Conservation (phyloP, 2,113 vertebrate genomes). For the Corydoras sp. region DNA sequence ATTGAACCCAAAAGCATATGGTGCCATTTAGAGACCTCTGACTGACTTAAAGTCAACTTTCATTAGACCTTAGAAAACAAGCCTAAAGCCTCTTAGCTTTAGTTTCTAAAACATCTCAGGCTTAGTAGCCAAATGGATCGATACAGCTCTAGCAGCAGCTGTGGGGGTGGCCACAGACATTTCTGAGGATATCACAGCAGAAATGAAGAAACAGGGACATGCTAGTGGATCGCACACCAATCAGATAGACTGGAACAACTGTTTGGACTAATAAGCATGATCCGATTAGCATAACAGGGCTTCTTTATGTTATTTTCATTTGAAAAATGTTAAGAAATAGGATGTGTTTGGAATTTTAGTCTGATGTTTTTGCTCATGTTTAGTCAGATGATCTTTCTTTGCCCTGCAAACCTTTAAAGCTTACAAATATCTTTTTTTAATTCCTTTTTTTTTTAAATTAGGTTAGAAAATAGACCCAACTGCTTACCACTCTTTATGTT, state of each 20-base stretch:
- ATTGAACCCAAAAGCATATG: background rate
- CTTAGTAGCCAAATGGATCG: constrained; percentile 6
- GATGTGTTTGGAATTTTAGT: background rate
- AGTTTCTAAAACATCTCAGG: constrained; percentile 32
- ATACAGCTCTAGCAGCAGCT: background rate
- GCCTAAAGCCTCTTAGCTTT: constrained; percentile 1
- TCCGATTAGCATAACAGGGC: constrained; percentile 15
- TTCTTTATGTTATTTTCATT: constrained; percentile 4
- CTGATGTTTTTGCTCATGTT: constrained; percentile 9
- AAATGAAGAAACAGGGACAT: background rate
- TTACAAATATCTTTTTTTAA: constrained; percentile 4
- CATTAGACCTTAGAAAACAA: background rate
- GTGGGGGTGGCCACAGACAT: constrained; percentile 12
- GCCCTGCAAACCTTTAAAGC: background rate
- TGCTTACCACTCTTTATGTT: background rate
- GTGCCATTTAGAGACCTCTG: background rate
- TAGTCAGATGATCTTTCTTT: constrained; percentile 12
- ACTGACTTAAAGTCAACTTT: constrained; percentile 4
- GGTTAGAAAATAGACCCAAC: background rate
- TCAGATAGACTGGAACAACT: constrained; percentile 19
- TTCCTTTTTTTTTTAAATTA: background rate
- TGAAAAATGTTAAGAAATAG: background rate
- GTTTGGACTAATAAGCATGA: constrained; percentile 7
- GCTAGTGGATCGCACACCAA: background rate
- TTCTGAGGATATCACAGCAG: background rate